phyloP scores from a whole-genome alignment of 2,113 vertebrate species.

The Lepus europaeus region DNA sequence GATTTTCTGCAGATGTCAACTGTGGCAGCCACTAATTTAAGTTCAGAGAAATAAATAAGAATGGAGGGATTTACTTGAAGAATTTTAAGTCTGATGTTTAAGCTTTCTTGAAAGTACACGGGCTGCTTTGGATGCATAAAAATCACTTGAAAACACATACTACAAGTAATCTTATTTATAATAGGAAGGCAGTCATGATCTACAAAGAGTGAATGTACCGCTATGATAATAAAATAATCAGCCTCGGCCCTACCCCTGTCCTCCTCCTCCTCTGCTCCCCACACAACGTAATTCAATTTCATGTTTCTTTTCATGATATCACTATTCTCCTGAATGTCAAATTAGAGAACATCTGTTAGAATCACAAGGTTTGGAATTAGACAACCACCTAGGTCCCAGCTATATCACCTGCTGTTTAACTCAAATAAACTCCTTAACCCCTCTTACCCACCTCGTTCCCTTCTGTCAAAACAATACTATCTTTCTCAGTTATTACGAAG shows the following conservation, averaged over 20 bases:
- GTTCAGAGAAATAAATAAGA: constrained; percentile 73
- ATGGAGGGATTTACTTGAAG: constrained; percentile 62
- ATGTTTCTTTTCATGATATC: not conserved
- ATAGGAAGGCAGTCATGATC: not conserved
- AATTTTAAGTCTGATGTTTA: constrained; percentile 59
- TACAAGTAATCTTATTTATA: constrained; percentile 39
- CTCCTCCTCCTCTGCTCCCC: not conserved
- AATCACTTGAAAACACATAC: constrained; percentile 9
- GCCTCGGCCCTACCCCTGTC: not conserved
- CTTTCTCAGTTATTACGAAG: not conserved
- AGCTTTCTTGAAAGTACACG: constrained; percentile 54
- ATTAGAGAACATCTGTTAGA: not conserved
- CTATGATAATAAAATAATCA: not conserved
- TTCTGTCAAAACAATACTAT: not conserved
- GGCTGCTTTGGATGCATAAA: constrained; percentile 21
- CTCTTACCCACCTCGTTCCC: not conserved
- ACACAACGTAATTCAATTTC: not conserved
- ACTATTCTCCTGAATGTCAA: not conserved
- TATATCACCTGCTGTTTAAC: not conserved
- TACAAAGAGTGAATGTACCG: not conserved
- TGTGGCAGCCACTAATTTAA: constrained; percentile 75
- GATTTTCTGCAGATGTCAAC: constrained; percentile 79
- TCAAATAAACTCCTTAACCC: not conserved
- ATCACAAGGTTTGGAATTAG: not conserved
- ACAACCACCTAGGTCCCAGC: not conserved